Base-by-base conservation (phyloP, 1,140 invertebrate species). In the Heliconius hermathena region DNA sequence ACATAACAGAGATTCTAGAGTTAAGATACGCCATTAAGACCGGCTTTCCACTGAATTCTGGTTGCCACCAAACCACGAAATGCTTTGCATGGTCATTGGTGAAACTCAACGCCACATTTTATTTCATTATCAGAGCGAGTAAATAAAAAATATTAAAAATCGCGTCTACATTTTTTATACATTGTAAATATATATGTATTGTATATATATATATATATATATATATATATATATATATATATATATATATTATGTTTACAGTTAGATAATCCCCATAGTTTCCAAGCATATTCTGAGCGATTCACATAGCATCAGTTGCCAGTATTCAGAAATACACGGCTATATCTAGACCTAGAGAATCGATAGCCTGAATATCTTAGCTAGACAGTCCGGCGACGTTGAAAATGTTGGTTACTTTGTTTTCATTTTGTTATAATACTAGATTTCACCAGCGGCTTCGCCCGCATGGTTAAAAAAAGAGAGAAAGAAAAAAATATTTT, bases 291-390 rank as follows among this genome's bases (percentile, higher is more conserved):
- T 29, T 9, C n/a, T 22, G 54, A 60, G 8, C 60, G 60, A 5
- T 66, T n/a, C 26, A 29, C 60, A 66, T 66, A 66, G 60, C 60
- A 26, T 66, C 60, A 29, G 22, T 16, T 66, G 60, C 60, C 60
- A 66, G 60, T 9, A 22, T 57, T 29, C 13, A 16, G 60, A 66
- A 66, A 66, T 66, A 66, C 26, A 66, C 22, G 60, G 49, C 71
- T 72, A 80, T 77, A 80, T 76, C 71, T 71, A 46, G 74, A 80
- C 72, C 71, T 71, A 46, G 71, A 52, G 71, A 77, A 80, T 71
- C 79, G 52, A 77, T 74, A 66, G 71, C 73, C 52, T 66, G 71
- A 57, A 73, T 77, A 72, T 71, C 76, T 70, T 29, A 36, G 22
- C 13, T 33, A 78, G 76, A 78, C 76, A 73, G 76, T 20, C 71